Evolutionary conservation across 1,140 invertebrate species (phyloP), one percentile per base, ranked within the genome.

Genomic region (Bilobella aurantiaca): DNA sequence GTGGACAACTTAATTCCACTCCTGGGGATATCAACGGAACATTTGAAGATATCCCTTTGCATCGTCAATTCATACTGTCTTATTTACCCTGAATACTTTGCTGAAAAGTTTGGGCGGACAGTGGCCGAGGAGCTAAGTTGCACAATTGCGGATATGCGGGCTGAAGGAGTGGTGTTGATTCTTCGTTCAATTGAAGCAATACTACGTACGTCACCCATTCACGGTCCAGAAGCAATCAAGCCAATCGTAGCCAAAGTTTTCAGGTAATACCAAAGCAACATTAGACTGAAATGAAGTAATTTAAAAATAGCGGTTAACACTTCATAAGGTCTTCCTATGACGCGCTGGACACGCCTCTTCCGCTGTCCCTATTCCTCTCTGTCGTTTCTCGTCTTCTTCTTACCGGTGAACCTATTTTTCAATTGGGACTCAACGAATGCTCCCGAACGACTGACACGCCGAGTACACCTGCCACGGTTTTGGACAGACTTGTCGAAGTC

Each of bases 301-400:
- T 8, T 57, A 57, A 23, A 23, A 21, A 21, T n/a, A n/a, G n/a
- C 27, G 8, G n/a, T 8, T 57, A 8, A 28, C 53, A 57, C 53
- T 8, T 21, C 8, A 57, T 8, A 8, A 65, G 85, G 67, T 79
- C 78, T 72, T 80, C 89, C 1, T 82, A 85, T 68, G 80, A 83
- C 62, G 81, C 80, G 28, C 81, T 89, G 73, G 86, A 87, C 25
- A 83, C 84, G 62, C 83, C 86, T 3, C 84, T 87, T 76, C 79
- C 90, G 0, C 83, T 90, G 75, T 84, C 87, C 0, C 84, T 90
- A 74, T 87, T 88, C 75, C 75, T 95, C 21, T 87, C 84, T 47
- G 81, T 94, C 0, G 75, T 93, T 14, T 85, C 88, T 1, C 81
- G 91, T 56, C 82, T 92, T 23, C 80, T 94, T 32, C 78, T 94